Evolutionary conservation across 2,113 vertebrate genomes (phyloP), one percentile per base, ranked within the genome.

Genomic region (Anarhynchus alexandrinus): DNA sequence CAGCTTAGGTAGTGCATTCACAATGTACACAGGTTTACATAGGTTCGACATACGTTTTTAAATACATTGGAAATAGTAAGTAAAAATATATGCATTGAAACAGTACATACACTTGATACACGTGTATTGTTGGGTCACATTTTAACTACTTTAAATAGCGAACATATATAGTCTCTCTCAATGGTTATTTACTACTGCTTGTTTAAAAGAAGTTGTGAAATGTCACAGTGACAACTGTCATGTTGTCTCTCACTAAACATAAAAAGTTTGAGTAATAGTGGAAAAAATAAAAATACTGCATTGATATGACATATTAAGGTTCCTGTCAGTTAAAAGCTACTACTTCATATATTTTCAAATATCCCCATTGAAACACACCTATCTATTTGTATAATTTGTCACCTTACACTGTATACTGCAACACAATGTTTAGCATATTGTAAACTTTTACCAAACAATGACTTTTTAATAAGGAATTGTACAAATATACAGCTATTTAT

Each of bases 401-500:
- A 91, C 17, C 20, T 73, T 40, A 47, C 42, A 62, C 42, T 65
- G 58, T 59, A 71, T 55, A 58, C 42, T 61, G 27, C 58, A 70
- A 67, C 89, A 95, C 69, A 51, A 79, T 34, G 45, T 42, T 77
- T 43, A 83, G 69, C 14, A 67, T 36, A 57, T 9, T 67, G 92
- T 88, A 91, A 96, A 97, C 51, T 30, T 59, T 15, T 38, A 82
- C 43, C 30, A 80, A 58, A 52, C 20, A 45, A 38, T 15, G 7
- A 65, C 20, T 47, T 71, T 26, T 73, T 62, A 88, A 77, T 59
- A 74, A 38, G 38, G 73, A 87, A 91, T 85, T 57, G 22, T 86
- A 96, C 21, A 79, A 77, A 95, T 82, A 92, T 54, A 94, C 87
- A 95, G 49, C 57, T 93, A 47, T 94, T 65, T 87, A 87, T 57